Percentiles rank a stretch among this genome's conserved stretches.
Conservation (phyloP, 2,113 vertebrate genomes). For the Cynopterus brachyotis region DNA sequence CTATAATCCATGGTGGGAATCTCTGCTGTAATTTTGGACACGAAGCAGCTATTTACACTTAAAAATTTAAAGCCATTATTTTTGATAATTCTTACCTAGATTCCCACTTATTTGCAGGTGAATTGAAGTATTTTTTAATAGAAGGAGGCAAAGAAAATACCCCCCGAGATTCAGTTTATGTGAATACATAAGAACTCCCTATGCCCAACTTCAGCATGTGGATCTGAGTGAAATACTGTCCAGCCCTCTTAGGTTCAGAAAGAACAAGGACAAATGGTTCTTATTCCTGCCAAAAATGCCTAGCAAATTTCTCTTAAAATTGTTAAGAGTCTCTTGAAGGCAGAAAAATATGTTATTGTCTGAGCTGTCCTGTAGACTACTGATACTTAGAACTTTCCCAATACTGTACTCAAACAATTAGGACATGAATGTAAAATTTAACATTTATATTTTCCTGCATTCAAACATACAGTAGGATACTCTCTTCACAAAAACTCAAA, state of each 20-base stretch:
- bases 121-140: constrained; percentile 5
- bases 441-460: background rate
- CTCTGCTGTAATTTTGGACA: background rate
- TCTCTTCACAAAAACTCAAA: background rate
- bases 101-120: background rate
- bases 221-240: background rate
- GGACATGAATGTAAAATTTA: background rate
- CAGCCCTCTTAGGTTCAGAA: background rate
- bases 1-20: background rate
- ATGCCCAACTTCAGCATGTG: background rate
- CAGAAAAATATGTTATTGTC: background rate
- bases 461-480: background rate
- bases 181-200: background rate
- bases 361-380: background rate
- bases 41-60: background rate
- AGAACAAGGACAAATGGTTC: background rate
- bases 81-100: constrained; percentile 2
- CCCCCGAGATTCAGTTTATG: background rate
- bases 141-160: background rate
- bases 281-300: background rate
- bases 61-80: constrained; percentile 21
- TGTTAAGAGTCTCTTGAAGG: background rate
- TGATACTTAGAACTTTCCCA: background rate
- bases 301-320: background rate
- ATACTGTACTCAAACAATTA: background rate